phyloP scores from a whole-genome alignment of 2,797 vertebrate genomes.

The Etheostoma nigrum region DNA sequence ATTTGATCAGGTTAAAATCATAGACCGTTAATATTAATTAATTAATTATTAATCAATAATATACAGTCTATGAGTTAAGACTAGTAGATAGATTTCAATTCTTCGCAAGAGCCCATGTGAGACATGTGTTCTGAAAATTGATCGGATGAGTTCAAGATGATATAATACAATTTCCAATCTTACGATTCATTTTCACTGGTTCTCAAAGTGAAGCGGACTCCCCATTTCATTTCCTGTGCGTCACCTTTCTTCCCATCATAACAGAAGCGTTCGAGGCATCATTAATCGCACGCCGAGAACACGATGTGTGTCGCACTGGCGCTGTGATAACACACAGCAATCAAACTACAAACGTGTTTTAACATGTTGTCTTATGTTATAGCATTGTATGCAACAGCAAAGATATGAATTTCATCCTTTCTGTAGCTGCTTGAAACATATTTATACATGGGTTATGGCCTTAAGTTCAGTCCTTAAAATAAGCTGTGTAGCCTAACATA shows the following conservation, averaged over 20 bases:
- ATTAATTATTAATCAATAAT: too few species aligned
- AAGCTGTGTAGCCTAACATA: not conserved
- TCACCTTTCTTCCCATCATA: slow-evolving; percentile 70
- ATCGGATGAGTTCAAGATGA: not conserved
- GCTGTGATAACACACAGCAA: slow-evolving; percentile 49
- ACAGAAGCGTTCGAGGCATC: slow-evolving; percentile 72
- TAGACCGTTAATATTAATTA: too few species aligned
- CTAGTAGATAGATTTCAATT: not conserved
- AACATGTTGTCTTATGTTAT: too few species aligned
- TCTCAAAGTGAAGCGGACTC: slow-evolving; percentile 29
- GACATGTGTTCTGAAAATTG: accelerated
- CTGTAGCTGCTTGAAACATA: not conserved
- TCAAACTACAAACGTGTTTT: slow-evolving; percentile 35
- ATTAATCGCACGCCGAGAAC: slow-evolving; percentile 46
- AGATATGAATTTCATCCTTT: not conserved
- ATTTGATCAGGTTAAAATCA: not conserved
- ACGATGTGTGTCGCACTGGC: slow-evolving; percentile 19
- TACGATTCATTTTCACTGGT: not conserved
- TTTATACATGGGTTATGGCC: too few species aligned
- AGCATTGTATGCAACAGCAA: not conserved
- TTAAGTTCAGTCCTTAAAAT: not conserved
- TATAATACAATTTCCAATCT: not conserved
- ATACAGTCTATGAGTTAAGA: too few species aligned
- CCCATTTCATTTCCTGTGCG: slow-evolving; percentile 19
- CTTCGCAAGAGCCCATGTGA: too few species aligned